A percentile compares a stretch with the other conserved stretches of the same genome.
phyloP scores from a whole-genome alignment of 2,797 vertebrate species.

The Aplochiton taeniatus region DNA sequence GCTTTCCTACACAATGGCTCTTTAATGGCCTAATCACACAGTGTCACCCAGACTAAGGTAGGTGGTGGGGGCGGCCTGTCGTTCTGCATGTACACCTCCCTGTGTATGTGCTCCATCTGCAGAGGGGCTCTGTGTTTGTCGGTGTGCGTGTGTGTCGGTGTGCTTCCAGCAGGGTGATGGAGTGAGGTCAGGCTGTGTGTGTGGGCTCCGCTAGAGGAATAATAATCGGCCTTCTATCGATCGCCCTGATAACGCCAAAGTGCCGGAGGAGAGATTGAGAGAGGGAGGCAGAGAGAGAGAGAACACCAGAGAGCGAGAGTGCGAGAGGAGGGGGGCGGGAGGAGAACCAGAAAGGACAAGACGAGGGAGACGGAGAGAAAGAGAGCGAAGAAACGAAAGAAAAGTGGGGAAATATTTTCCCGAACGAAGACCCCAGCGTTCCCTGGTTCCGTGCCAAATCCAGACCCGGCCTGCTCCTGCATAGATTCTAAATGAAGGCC shows the following conservation, averaged over 20 bases:
- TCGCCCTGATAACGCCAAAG: constrained; percentile 64
- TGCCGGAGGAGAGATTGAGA: constrained; percentile 54
- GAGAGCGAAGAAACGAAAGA: not conserved
- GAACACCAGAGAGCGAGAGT: constrained; percentile 1
- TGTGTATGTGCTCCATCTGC: not conserved
- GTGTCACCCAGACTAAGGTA: too few relatives aligned
- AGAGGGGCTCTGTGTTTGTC: constrained; percentile 12
- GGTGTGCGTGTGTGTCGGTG: constrained; percentile 20
- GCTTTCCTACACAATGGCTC: too few relatives aligned
- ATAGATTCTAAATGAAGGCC: too few relatives aligned
- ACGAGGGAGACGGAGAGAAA: constrained; percentile 28
- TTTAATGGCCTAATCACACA: too few relatives aligned
- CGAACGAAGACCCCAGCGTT: constrained; percentile 55
- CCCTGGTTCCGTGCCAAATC: constrained; percentile 55
- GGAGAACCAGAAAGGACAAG: constrained; percentile 11
- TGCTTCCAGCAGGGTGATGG: constrained; percentile 36
- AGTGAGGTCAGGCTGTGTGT: constrained; percentile 58
- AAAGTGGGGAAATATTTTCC: constrained; percentile 35
- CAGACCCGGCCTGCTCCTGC: too few relatives aligned
- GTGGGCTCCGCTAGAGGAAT: constrained; percentile 64
- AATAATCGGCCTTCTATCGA: constrained; percentile 74
- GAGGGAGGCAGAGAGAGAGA: constrained; percentile 36
- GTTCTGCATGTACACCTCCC: too few relatives aligned
- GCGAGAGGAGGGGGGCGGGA: constrained; percentile 16
- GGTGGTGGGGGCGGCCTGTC: too few relatives aligned